Evolutionary conservation across 30 jellyfish, hydroid and myxozoan genomes (phyloP).

Genomic region (Aurelia coerulea): DNA sequence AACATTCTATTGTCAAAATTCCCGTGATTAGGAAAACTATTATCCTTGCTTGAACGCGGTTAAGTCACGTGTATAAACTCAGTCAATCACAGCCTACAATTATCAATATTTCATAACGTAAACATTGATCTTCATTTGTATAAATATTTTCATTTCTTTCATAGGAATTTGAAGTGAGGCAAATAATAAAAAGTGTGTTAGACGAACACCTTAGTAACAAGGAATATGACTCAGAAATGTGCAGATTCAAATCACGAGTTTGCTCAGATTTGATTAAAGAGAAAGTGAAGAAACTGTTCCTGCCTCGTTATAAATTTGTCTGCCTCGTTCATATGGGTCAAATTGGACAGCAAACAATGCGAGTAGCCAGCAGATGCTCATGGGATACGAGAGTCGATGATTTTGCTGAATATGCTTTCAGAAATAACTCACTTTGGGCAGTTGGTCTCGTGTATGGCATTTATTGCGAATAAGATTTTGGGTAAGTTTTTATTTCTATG

Average conservation of each 20-base stretch:
- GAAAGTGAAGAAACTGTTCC: slow-evolving; percentile 60
- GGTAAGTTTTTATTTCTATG: slow-evolving; percentile 26
- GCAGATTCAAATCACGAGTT: slow-evolving; percentile 54
- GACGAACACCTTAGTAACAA: slow-evolving; percentile 54
- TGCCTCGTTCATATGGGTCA: slow-evolving; percentile 78
- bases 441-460: slow-evolving; percentile 74
- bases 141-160: background rate
- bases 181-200: slow-evolving; percentile 41
- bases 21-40: too few relatives aligned
- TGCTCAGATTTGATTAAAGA: slow-evolving; percentile 62
- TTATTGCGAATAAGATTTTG: slow-evolving; percentile 43
- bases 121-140: background rate
- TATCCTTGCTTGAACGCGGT: too few relatives aligned
- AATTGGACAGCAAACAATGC: slow-evolving; percentile 61
- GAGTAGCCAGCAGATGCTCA: slow-evolving; percentile 79
- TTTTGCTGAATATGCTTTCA: slow-evolving; percentile 52
- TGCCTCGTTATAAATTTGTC: slow-evolving; percentile 67
- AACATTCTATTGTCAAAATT: too few relatives aligned
- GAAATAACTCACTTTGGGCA: slow-evolving; percentile 68
- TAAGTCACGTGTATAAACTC: too few relatives aligned
- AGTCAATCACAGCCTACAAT: too few relatives aligned
- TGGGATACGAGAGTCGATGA: slow-evolving; percentile 77
- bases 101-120: background rate
- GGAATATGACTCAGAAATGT: slow-evolving; percentile 60
- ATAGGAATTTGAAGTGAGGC: slow-evolving; percentile 62